Percentiles rank a stretch among this genome's conserved stretches.
These are phyloP conservation scores for Chloroclystis v-ata DNA, from an alignment of 2,888 invertebrate genomes.

Conservation along the genomic window DNA sequence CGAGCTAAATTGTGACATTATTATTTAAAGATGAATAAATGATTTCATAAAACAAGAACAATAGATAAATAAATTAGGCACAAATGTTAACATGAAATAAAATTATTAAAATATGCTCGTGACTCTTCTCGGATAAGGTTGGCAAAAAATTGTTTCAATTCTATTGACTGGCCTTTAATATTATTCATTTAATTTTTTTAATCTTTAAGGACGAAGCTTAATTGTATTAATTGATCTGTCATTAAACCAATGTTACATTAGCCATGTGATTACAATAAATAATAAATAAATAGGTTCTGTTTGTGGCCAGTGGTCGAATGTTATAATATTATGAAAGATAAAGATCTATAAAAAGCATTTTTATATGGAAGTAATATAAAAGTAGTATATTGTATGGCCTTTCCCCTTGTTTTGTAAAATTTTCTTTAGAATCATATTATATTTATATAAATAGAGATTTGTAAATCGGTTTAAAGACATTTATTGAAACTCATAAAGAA, in stretches of 20 bases:
- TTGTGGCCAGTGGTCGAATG: too few relatives aligned
- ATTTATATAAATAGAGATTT: too few relatives aligned
- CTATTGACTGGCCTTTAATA: conserved; percentile 33
- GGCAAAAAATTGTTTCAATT: conserved; percentile 49
- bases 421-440: too few relatives aligned
- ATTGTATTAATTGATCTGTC: conserved; percentile 17
- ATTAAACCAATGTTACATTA: neutral
- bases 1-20: conserved; percentile 19
- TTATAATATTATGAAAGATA: too few relatives aligned
- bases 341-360: too few relatives aligned
- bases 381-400: too few relatives aligned
- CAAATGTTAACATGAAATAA: conserved; percentile 52
- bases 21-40: conserved; percentile 21
- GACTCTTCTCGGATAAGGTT: conserved; percentile 54
- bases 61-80: conserved; percentile 63
- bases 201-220: conserved; percentile 12
- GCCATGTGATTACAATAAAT: too few relatives aligned
- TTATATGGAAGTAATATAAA: too few relatives aligned
- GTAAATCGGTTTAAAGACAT: too few relatives aligned
- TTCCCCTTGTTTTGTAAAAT: too few relatives aligned
- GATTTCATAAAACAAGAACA: conserved; percentile 40
- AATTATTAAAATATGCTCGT: conserved; percentile 46
- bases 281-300: too few relatives aligned
- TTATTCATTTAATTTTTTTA: conserved; percentile 18
- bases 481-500: too few relatives aligned